Percentiles rank a stretch among this genome's conserved stretches.
Conservation (phyloP, 1,140 invertebrate genomes). For the Caenorhabditis latens region DNA sequence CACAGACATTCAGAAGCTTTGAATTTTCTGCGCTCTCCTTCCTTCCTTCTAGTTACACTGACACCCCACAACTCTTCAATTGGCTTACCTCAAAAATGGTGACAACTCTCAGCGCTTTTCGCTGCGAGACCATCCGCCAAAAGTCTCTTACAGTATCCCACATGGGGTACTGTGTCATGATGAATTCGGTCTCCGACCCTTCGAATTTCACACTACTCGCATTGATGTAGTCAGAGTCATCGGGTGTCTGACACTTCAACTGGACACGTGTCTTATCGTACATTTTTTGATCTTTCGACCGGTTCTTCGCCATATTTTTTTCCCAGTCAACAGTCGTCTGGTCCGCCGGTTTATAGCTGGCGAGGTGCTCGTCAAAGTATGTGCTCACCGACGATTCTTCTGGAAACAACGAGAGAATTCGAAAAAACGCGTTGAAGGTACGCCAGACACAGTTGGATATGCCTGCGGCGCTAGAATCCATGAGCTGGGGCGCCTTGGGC, state of each 20-base stretch:
- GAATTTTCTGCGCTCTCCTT: no score
- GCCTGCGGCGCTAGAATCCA: no score
- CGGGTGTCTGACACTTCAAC: neutral
- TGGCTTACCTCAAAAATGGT: slow-evolving; percentile 28
- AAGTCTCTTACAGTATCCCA: neutral
- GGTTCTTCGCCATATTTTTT: slow-evolving; percentile 8
- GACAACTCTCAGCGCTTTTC: neutral
- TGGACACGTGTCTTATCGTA: neutral
- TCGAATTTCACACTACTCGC: neutral
- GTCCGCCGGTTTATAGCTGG: neutral
- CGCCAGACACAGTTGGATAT: no score
- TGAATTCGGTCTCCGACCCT: slow-evolving; percentile 4
- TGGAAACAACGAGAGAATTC: neutral
- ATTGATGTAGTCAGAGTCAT: neutral
- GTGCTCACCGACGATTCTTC: neutral
- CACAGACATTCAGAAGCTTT: no score
- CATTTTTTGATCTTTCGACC: neutral
- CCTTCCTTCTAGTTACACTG: no score
- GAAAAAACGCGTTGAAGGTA: no score
- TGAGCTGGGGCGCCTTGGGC: no score
- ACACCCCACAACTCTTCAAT: no score
- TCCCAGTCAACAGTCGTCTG: neutral
- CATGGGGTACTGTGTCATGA: slow-evolving; percentile 5
- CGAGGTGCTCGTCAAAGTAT: neutral
- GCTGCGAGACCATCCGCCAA: slow-evolving; percentile 15